Conservation (phyloP, 2,113 vertebrate genomes). For the Casuarius casuarius region DNA sequence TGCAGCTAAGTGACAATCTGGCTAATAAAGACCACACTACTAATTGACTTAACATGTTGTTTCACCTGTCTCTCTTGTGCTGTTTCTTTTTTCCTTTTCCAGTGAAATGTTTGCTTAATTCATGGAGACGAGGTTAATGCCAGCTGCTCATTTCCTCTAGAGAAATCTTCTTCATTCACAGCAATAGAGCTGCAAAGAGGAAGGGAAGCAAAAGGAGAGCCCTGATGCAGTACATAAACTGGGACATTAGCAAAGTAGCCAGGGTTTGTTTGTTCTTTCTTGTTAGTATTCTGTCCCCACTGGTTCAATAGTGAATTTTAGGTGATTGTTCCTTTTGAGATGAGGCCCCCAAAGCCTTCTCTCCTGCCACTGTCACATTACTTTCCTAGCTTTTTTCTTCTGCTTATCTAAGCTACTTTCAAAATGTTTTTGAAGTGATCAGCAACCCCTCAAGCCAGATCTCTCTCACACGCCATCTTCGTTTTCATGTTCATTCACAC, state of each 20-base stretch:
- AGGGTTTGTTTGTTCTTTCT: background rate
- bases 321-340: background rate
- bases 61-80: background rate
- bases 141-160: background rate
- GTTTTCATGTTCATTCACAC: background rate
- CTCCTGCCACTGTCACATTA: background rate
- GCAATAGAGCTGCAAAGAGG: background rate
- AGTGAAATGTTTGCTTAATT: background rate
- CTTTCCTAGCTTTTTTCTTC: background rate
- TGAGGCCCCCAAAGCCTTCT: background rate
- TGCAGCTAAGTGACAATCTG: background rate
- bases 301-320: constrained; percentile 10
- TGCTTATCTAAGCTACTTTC: background rate
- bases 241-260: background rate
- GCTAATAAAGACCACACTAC: background rate
- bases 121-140: background rate
- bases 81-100: background rate
- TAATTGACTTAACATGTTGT: background rate
- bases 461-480: background rate
- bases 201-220: background rate
- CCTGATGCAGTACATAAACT: background rate
- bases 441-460: background rate
- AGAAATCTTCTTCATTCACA: background rate
- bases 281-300: background rate
- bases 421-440: background rate